Conservation (phyloP, 1,140 invertebrate species). For the Solenopsis fugax region DNA sequence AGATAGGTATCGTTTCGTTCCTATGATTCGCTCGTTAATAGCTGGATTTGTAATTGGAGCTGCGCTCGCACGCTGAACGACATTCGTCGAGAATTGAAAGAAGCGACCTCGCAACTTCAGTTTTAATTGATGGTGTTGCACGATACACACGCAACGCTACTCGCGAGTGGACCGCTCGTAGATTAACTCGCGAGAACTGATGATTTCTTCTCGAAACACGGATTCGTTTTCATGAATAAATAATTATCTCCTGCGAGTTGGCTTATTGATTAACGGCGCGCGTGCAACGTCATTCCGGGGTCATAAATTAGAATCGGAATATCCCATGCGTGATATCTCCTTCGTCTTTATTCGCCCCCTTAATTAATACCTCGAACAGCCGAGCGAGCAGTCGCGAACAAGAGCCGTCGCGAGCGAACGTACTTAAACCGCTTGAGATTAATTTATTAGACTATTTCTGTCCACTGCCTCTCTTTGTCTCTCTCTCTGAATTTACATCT, state of each 20-base stretch:
- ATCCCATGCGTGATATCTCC: background rate
- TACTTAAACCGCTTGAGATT: conserved; percentile 26
- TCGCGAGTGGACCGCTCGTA: too few species aligned
- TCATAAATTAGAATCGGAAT: conserved; percentile 4
- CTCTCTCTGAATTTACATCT: conserved; percentile 39
- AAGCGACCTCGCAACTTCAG: background rate
- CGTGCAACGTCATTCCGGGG: background rate
- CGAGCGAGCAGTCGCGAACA: background rate
- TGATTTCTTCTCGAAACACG: background rate
- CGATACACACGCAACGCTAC: background rate
- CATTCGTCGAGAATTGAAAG: background rate
- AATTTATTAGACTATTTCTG: conserved; percentile 42
- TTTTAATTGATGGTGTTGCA: background rate
- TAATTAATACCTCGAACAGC: conserved; percentile 25
- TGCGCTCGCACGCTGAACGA: background rate
- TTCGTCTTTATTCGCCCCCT: background rate
- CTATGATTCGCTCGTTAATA: conserved; percentile 30
- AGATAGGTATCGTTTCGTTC: conserved; percentile 18
- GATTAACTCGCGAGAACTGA: background rate
- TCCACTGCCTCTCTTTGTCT: background rate
- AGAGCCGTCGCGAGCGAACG: background rate
- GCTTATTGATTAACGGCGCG: background rate
- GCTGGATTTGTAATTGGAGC: conserved; percentile 52
- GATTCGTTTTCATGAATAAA: background rate
- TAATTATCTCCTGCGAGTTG: background rate